Conservation (phyloP, 2,888 invertebrate species). For the Ornithoptera alexandrae region DNA sequence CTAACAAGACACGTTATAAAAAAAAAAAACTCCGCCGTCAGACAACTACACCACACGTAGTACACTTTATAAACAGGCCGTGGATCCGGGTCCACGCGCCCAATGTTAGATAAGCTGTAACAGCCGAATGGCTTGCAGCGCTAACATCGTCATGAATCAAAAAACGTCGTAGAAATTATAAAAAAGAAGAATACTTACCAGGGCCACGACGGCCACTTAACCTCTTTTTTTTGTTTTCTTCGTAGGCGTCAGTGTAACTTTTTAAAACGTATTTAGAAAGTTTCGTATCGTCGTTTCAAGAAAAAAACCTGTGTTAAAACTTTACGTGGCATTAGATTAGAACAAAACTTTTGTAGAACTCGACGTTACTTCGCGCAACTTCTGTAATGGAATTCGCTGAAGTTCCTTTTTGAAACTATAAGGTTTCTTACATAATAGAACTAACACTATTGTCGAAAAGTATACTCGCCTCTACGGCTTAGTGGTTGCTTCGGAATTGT, state of each 20-base stretch:
- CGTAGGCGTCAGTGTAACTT: not conserved
- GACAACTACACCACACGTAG: too few relatives aligned
- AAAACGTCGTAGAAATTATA: not conserved
- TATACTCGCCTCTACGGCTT: not conserved
- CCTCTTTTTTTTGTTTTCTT: not conserved
- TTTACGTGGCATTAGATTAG: constrained; percentile 18
- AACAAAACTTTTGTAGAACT: constrained; percentile 14
- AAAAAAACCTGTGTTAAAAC: constrained; percentile 19
- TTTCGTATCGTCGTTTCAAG: constrained; percentile 6
- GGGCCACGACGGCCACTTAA: not conserved
- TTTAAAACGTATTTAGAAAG: constrained; percentile 2
- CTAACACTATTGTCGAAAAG: not conserved
- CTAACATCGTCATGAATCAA: too few relatives aligned
- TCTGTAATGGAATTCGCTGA: constrained; percentile 24
- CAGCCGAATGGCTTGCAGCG: too few relatives aligned
- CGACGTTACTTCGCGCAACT: constrained; percentile 11
- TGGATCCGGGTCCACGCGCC: too few relatives aligned
- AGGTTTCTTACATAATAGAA: constrained; percentile 2
- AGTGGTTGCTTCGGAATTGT: not conserved
- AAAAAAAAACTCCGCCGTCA: too few relatives aligned
- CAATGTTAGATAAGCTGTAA: too few relatives aligned
- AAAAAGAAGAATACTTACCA: not conserved
- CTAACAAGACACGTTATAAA: too few relatives aligned
- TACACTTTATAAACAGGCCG: too few relatives aligned
- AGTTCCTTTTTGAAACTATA: constrained; percentile 11